These are phyloP conservation scores for Eurystomus gularis DNA, from an alignment of 2,113 vertebrate genomes.

Conservation along the genomic window DNA sequence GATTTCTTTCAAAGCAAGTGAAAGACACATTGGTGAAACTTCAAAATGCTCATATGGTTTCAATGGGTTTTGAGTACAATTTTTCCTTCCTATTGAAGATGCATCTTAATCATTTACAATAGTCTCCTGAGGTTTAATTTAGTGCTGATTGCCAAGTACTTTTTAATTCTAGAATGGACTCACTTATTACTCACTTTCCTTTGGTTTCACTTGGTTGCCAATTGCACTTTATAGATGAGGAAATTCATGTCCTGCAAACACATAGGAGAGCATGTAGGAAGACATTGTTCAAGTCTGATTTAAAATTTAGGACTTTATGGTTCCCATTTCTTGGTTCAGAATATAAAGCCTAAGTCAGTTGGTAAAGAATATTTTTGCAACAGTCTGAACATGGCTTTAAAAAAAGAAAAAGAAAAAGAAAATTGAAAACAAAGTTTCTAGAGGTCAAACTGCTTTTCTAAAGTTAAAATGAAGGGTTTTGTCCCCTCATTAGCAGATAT, in stretches of 20 bases:
- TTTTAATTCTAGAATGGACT: not conserved
- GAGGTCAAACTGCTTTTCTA: not conserved
- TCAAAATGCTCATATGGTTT: not conserved
- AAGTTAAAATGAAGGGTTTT: not conserved
- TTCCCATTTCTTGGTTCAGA: not conserved
- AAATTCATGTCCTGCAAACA: not conserved
- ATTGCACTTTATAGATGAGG: not conserved
- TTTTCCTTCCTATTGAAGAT: not conserved
- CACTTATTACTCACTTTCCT: not conserved
- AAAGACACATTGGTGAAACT: not conserved
- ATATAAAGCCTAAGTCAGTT: not conserved
- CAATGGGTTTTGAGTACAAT: not conserved
- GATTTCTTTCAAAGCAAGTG: not conserved
- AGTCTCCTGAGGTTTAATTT: not conserved
- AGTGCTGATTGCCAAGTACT: conserved; percentile 13
- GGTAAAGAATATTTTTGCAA: not conserved
- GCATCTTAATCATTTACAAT: not conserved
- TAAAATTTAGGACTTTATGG: not conserved
- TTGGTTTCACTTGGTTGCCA: not conserved
- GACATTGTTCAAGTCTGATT: not conserved
- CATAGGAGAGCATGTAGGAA: not conserved
- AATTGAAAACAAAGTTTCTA: not conserved
- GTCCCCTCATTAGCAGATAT: not conserved
- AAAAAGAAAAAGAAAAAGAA: not conserved
- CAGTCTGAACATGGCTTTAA: not conserved